Evolutionary conservation across 2,113 vertebrate species (phyloP).

Genomic region (Marmota flaviventris): DNA sequence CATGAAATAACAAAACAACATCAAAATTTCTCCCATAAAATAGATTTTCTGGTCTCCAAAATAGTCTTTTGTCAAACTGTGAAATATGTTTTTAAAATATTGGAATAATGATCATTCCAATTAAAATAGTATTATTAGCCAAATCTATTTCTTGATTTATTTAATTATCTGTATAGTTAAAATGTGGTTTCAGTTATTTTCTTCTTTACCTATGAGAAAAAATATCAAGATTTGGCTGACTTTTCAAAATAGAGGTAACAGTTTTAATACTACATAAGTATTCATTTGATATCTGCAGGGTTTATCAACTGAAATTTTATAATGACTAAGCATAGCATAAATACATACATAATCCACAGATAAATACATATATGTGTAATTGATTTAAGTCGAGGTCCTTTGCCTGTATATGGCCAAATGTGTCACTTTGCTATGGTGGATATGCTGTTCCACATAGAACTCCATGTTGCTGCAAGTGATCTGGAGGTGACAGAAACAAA

Average conservation of each 20-base stretch:
- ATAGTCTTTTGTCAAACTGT: background rate
- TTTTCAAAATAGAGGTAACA: background rate
- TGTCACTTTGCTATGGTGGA: background rate
- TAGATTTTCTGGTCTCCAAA: background rate
- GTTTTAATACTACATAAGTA: background rate
- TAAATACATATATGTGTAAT: background rate
- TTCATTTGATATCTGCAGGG: background rate
- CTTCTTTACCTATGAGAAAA: background rate
- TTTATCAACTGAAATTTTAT: conserved; percentile 37
- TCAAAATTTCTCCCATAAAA: background rate
- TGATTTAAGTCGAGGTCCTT: background rate
- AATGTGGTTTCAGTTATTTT: background rate
- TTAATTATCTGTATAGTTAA: background rate
- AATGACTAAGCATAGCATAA: background rate
- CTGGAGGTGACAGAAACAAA: conserved; percentile 85
- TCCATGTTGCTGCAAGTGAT: conserved; percentile 51
- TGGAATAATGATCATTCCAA: background rate
- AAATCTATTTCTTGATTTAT: background rate
- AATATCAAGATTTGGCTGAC: background rate
- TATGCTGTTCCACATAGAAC: background rate
- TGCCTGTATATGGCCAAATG: background rate
- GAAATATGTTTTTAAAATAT: background rate
- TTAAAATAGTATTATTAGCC: background rate
- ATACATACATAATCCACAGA: background rate
- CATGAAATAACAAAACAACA: background rate